A percentile compares a stretch with the other conserved stretches of the same genome.
Conservation (phyloP, 2,113 vertebrate species). For the Prionailurus viverrinus region DNA sequence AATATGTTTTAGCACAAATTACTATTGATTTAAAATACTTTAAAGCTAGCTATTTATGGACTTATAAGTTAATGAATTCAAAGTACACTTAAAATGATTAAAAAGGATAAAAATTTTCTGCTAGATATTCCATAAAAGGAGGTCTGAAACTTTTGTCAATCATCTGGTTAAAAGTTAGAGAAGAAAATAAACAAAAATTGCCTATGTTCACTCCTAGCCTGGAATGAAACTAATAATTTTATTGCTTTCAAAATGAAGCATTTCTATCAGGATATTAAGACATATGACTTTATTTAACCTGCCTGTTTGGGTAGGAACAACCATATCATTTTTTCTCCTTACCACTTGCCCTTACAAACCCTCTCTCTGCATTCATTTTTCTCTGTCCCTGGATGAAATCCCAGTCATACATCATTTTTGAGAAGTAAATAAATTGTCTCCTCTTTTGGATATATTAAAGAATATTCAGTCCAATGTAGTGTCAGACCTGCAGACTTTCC, state of each 20-base stretch:
- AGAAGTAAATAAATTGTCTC: not conserved
- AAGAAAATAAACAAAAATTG: not conserved
- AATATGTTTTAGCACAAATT: constrained; percentile 32
- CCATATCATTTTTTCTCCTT: not conserved
- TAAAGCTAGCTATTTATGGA: constrained; percentile 1
- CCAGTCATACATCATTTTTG: not conserved
- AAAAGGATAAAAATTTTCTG: not conserved
- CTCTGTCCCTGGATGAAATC: not conserved
- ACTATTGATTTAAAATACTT: not conserved
- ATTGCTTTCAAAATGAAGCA: not conserved
- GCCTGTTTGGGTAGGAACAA: not conserved
- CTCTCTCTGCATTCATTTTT: not conserved
- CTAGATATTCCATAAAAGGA: not conserved
- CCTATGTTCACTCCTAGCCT: not conserved
- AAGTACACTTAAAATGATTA: not conserved
- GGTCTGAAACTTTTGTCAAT: not conserved
- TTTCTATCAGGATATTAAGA: not conserved
- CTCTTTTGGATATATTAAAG: not conserved
- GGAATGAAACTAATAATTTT: not conserved
- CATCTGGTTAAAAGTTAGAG: not conserved
- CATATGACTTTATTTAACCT: not conserved
- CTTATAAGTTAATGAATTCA: not conserved
- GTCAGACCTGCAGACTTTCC: not conserved
- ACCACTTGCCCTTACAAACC: not conserved
- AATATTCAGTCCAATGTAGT: not conserved